Base-by-base conservation (phyloP, 2,797 vertebrate species). In the Catharus ustulatus region DNA sequence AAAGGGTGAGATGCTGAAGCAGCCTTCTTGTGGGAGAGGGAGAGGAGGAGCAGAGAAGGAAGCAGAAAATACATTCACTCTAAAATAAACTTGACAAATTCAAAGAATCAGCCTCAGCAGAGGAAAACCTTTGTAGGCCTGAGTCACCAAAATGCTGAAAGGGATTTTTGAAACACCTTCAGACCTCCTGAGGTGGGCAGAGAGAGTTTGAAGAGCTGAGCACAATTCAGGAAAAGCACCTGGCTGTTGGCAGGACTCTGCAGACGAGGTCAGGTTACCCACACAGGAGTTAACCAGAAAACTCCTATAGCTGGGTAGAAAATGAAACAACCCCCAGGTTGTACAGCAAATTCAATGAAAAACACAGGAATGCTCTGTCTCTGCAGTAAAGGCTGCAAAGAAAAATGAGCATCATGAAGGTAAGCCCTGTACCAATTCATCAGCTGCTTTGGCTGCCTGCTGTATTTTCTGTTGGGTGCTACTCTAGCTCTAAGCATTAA, bases 341-440 rank as follows among this genome's bases (percentile, higher is more conserved):
- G 54, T 38, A 45, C 54, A 77, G 58, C 46, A 85, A 61, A 90
- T 85, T 85, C 71, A 72, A 23, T 48, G 57, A 80, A 54, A 90
- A 67, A 6, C 58, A 48, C 29, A 26, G 63, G 52, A 79, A n/a
- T 0, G 0, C 8, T 73, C 78, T 54, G 59, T 43, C 68, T 83
- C 19, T 0, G 0, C 54, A 68, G 62, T 1, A 58, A 64, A 72
- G 30, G 40, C 46, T 93, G n/a, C 62, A 23, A 84, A 87, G 89
- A 96, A 86, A 84, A 96, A 95, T 54, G n/a, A 85, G 62, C 3
- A 66, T 57, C 62, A 30, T 36, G 79, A 91, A 86, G 55, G 82
- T 42, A 87, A 95, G 55, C 48, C 81, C 40, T 92, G 73, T 88
- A 81, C 89, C 84, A 75, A 88, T 96, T 52, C 91, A 92, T 92